Evolutionary conservation across 2,888 invertebrate genomes (phyloP).

Genomic region (Standfussiana lucernea): DNA sequence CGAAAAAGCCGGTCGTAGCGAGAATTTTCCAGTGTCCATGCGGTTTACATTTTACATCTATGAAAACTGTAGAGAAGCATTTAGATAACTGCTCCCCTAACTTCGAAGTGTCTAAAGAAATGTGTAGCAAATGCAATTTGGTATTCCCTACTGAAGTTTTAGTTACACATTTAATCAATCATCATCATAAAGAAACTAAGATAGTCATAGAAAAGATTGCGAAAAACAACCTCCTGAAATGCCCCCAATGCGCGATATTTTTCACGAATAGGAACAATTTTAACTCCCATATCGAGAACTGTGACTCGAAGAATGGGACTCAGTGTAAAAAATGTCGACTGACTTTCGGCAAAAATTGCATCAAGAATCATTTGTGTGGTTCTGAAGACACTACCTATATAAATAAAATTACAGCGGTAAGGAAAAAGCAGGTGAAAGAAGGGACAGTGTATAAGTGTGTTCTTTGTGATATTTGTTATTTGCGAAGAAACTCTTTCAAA

Average conservation of each 20-base stretch:
- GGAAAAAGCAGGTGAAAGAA: neutral
- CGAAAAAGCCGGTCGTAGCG: slow-evolving; percentile 5
- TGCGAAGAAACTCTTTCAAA: slow-evolving; percentile 22
- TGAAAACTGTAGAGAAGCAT: slow-evolving; percentile 68
- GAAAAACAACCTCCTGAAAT: slow-evolving; percentile 1
- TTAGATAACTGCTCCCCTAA: slow-evolving; percentile 53
- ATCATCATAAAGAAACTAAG: slow-evolving; percentile 67
- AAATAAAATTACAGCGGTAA: slow-evolving; percentile 17
- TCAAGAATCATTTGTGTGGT: slow-evolving; percentile 16
- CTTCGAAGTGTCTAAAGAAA: slow-evolving; percentile 64
- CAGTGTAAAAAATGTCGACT: slow-evolving; percentile 28
- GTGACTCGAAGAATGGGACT: neutral
- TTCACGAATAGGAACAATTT: slow-evolving; percentile 7
- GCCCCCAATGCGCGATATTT: slow-evolving; percentile 13
- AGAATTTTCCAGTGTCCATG: slow-evolving; percentile 72
- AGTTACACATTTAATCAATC: slow-evolving; percentile 73
- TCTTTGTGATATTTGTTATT: slow-evolving; percentile 36
- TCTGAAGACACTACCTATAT: neutral
- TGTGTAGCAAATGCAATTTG: slow-evolving; percentile 74
- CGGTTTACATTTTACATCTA: slow-evolving; percentile 72
- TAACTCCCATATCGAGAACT: neutral
- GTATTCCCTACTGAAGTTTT: slow-evolving; percentile 71
- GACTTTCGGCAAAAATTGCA: slow-evolving; percentile 7
- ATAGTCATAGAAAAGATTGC: slow-evolving; percentile 35
- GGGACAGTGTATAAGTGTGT: slow-evolving; percentile 25